These are phyloP conservation scores for Automeris io DNA, from an alignment of 2,888 invertebrate genomes.

Conservation along the genomic window DNA sequence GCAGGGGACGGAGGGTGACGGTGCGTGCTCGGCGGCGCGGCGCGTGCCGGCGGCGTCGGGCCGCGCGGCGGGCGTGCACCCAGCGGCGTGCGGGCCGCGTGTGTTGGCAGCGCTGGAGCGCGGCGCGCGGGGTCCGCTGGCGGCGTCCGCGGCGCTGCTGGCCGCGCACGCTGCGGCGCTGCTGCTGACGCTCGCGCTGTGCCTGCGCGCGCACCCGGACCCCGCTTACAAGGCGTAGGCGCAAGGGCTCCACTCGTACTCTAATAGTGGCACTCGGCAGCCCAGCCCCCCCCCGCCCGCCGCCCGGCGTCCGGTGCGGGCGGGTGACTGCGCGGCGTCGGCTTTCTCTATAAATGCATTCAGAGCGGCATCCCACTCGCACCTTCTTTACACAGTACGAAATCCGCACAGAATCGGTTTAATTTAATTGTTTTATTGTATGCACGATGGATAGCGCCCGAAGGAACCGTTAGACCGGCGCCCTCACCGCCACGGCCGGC, in stretches of 20 bases:
- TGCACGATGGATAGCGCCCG: too few relatives aligned
- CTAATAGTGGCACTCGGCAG: not conserved
- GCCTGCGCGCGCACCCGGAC: slow-evolving; percentile 43
- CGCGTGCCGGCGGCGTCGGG: slow-evolving; percentile 21
- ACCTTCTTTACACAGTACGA: too few relatives aligned
- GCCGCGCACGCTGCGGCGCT: slow-evolving; percentile 50
- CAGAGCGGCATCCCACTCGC: too few relatives aligned
- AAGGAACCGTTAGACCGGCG: too few relatives aligned
- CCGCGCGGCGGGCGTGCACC: slow-evolving; percentile 28
- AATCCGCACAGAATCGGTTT: too few relatives aligned
- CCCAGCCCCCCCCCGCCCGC: too few relatives aligned
- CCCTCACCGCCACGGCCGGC: too few relatives aligned
- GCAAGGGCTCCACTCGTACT: not conserved
- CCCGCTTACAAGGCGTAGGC: slow-evolving; percentile 48
- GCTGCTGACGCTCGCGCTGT: slow-evolving; percentile 55
- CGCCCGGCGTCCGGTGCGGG: too few relatives aligned
- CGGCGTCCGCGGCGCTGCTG: slow-evolving; percentile 43
- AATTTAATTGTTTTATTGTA: too few relatives aligned
- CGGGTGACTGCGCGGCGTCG: too few relatives aligned
- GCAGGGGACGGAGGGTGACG: slow-evolving; percentile 16
- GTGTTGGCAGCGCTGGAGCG: slow-evolving; percentile 36
- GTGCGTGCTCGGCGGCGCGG: slow-evolving; percentile 13
- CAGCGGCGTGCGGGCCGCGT: slow-evolving; percentile 41
- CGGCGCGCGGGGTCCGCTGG: slow-evolving; percentile 39
- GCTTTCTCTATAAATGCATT: too few relatives aligned